These are phyloP conservation scores for Arizona elegans DNA, from an alignment of 2,113 vertebrate genomes.

Conservation along the genomic window DNA sequence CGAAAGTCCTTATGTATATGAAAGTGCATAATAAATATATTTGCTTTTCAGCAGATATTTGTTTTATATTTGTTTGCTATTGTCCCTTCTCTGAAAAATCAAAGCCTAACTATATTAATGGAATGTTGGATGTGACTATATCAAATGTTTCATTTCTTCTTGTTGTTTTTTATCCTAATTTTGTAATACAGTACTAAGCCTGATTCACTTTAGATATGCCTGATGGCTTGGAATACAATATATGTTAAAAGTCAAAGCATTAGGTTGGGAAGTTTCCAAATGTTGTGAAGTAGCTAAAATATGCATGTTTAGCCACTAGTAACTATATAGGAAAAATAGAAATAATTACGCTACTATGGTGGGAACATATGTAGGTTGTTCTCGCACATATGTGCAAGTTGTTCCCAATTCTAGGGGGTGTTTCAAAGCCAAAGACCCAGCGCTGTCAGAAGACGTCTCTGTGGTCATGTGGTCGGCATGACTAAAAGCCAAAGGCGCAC, in stretches of 20 bases:
- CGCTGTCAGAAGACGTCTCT: no score
- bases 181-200: not conserved
- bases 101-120: not conserved
- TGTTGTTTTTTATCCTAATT: not conserved
- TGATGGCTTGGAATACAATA: not conserved
- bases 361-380: not conserved
- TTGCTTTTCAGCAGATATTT: slow-evolving; percentile 91
- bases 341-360: not conserved
- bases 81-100: slow-evolving; percentile 34
- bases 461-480: no score
- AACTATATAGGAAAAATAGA: not conserved
- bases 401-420: no score
- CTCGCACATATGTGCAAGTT: no score
- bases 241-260: not conserved
- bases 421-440: no score
- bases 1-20: slow-evolving; percentile 92
- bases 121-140: not conserved
- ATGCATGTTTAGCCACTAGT: not conserved
- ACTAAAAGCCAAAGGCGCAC: no score
- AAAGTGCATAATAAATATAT: slow-evolving; percentile 99
- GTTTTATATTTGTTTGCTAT: slow-evolving; percentile 51
- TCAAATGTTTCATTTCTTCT: not conserved
- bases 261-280: not conserved
- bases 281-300: not conserved
- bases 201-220: not conserved